A percentile compares a stretch with the other conserved stretches of the same genome.
Evolutionary conservation across 1,140 invertebrate species (phyloP).

Genomic region (Drosophila arawakana): DNA sequence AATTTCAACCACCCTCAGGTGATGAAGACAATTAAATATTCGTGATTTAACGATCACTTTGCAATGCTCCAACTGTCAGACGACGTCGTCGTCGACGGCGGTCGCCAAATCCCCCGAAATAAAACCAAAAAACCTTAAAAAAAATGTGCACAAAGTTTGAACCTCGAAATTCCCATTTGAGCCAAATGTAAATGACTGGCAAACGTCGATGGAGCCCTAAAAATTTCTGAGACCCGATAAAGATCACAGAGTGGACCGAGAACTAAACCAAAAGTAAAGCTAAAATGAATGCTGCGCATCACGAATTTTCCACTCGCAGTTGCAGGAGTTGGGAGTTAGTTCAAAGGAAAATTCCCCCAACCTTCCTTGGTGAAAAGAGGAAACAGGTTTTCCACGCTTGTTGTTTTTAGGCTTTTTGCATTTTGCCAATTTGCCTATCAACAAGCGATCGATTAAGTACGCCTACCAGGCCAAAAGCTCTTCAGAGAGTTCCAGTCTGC

Average conservation of each 20-base stretch:
- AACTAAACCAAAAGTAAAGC: slow-evolving; percentile 69
- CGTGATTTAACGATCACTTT: slow-evolving; percentile 85
- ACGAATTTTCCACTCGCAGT: slow-evolving; percentile 65
- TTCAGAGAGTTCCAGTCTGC: not conserved
- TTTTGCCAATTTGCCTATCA: slow-evolving; percentile 84
- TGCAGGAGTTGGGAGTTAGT: slow-evolving; percentile 32
- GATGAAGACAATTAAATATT: slow-evolving; percentile 85
- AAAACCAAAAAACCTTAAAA: slow-evolving; percentile 4
- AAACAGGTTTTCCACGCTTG: slow-evolving; percentile 69
- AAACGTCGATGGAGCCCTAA: slow-evolving; percentile 71
- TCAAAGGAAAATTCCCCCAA: slow-evolving; percentile 34
- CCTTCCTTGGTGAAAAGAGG: slow-evolving; percentile 8
- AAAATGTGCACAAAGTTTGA: slow-evolving; percentile 27
- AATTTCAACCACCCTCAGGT: slow-evolving; percentile 84
- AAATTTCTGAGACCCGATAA: slow-evolving; percentile 75
- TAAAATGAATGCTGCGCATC: slow-evolving; percentile 66
- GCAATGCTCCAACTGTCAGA: slow-evolving; percentile 82
- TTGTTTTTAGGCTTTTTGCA: slow-evolving; percentile 44
- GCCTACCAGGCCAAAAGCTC: slow-evolving; percentile 64
- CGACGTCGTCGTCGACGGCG: slow-evolving; percentile 33
- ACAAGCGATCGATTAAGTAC: slow-evolving; percentile 84
- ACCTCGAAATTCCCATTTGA: slow-evolving; percentile 59
- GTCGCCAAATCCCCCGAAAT: slow-evolving; percentile 32
- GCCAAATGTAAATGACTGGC: slow-evolving; percentile 75
- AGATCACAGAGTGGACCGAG: slow-evolving; percentile 75